Conservation (phyloP, 2,797 vertebrate species). For the Clangula hyemalis region DNA sequence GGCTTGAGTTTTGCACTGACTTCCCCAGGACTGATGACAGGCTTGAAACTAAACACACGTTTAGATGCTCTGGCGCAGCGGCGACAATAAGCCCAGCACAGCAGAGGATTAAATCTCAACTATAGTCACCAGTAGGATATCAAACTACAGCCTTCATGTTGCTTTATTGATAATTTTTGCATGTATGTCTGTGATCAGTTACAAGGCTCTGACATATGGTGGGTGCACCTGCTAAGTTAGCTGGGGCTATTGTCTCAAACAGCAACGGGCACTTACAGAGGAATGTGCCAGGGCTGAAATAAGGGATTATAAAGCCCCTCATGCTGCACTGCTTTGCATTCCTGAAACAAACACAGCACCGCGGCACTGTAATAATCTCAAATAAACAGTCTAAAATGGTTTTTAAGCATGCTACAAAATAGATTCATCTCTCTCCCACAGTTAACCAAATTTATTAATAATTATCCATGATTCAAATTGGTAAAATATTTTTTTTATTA, state of each 20-base stretch:
- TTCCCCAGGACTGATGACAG: conserved; percentile 52
- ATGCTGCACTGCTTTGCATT: not conserved
- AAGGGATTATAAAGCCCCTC: not conserved
- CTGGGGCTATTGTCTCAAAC: not conserved
- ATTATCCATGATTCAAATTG: not conserved
- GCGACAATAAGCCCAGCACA: conserved; percentile 33
- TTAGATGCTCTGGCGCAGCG: conserved; percentile 30
- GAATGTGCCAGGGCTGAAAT: not conserved
- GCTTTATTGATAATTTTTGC: conserved; percentile 57
- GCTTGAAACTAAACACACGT: conserved; percentile 11
- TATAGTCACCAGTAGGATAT: not conserved
- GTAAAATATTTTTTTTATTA: not conserved
- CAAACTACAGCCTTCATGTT: not conserved
- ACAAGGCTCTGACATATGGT: conserved; percentile 39
- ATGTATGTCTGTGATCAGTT: conserved; percentile 49
- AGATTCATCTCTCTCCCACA: not conserved
- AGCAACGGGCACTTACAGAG: not conserved
- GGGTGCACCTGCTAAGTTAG: conserved; percentile 41
- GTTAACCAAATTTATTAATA: not conserved
- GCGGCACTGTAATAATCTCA: not conserved
- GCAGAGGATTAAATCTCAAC: conserved; percentile 35
- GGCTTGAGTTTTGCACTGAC: conserved; percentile 26
- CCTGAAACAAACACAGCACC: not conserved
- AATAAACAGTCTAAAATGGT: not conserved
- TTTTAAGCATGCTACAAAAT: not conserved